Evolutionary conservation across 2,113 vertebrate species (phyloP).

Genomic region (Onychorhynchus coronatus): DNA sequence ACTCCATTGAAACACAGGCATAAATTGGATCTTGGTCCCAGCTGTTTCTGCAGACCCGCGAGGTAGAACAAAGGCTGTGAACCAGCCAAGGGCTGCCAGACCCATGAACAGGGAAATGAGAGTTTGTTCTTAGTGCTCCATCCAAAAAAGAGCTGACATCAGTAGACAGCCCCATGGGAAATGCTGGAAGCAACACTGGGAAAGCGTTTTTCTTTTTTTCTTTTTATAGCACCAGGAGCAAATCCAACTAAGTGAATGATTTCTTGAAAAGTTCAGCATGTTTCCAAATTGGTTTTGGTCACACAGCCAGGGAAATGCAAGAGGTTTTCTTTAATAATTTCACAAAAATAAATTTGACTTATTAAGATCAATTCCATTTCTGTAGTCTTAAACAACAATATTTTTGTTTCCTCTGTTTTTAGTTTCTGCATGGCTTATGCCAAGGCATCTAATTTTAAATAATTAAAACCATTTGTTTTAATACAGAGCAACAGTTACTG

Average conservation of each 20-base stretch:
- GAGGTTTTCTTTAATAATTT: slow-evolving; percentile 33
- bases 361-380: slow-evolving; percentile 28
- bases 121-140: neutral
- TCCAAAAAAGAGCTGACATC: neutral
- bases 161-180: neutral
- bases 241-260: slow-evolving; percentile 34
- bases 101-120: neutral
- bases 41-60: neutral
- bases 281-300: slow-evolving; percentile 42
- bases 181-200: neutral
- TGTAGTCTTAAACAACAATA: slow-evolving; percentile 60
- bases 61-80: neutral
- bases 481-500: slow-evolving; percentile 7
- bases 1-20: fast-evolving
- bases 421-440: neutral
- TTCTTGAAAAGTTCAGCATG: slow-evolving; percentile 5
- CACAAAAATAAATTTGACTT: slow-evolving; percentile 49
- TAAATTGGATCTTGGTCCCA: neutral
- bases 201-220: neutral
- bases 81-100: neutral
- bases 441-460: slow-evolving; percentile 35
- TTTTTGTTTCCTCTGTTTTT: slow-evolving; percentile 9
- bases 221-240: neutral
- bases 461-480: slow-evolving; percentile 58
- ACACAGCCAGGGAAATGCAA: slow-evolving; percentile 22